Base-by-base conservation (phyloP, 2,888 invertebrate species). In the Cantharis rufa region DNA sequence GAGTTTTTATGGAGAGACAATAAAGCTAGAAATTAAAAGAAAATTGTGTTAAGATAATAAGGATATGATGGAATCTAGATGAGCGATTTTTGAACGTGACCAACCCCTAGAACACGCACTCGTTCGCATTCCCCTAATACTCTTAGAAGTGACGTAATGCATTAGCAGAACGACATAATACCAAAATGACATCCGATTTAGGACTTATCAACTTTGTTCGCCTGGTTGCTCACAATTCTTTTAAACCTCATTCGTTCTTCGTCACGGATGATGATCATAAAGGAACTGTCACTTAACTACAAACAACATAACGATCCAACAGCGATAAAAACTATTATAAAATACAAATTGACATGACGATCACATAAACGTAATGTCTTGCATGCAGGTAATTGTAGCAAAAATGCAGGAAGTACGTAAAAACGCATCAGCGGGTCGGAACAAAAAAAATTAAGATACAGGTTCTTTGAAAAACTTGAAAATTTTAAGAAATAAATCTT, bases 251-350 rank as follows among this genome's bases (percentile, higher is more conserved):
- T 81, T 72, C 70, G 66, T 72, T 69, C 71, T 70, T 79, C 81
- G 78, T 82, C 78, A 79, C 77, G 79, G 80, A 79, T 74, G 80
- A 70, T 74, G 78, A 75, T 79, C 77, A 78, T 79, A 82, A 80
- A 77, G 74, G 78, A 76, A 77, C 81, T 80, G 81, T 79, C 82
- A 80, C 79, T 80, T 79, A 79, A 79, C 78, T 81, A 82, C 82
- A 77, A 77, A 66, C 64, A 66, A 75, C 70, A 64, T 75, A 75
- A 75, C 70, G 70, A 75, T 70, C 68, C 61, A 70, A 79, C 71
- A 48, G 69, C 77, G 81, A 82, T 82, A 82, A 83, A 83, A 84
- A 82, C 82, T 79, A 84, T 83, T 83, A 84, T 82, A 83, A 84
- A 83, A 84, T 83, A 82, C 80, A 82, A 80, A 82, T 83, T 78